Percentiles rank a stretch among this genome's conserved stretches.
These are phyloP conservation scores for Ophion ellenae DNA, from an alignment of 2,888 invertebrate genomes.

Conservation along the genomic window DNA sequence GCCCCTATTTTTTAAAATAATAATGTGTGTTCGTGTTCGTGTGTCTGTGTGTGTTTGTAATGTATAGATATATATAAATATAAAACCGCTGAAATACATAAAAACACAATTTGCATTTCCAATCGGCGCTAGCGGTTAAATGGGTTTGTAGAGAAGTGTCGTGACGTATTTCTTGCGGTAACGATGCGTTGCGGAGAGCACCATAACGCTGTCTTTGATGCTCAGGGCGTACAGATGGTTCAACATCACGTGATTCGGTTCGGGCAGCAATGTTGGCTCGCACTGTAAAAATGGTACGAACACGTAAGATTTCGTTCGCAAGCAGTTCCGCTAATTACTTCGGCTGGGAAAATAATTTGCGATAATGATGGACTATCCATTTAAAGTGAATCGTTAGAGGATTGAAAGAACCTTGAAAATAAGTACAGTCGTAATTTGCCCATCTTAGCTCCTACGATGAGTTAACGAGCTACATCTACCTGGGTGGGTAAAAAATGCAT, in stretches of 20 bases:
- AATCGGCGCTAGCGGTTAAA: slow-evolving; percentile 85
- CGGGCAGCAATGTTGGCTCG: slow-evolving; percentile 99
- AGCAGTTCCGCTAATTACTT: no score
- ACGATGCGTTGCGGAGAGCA: slow-evolving; percentile 98
- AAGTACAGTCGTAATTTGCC: no score
- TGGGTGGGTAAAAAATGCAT: no score
- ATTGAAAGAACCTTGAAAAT: no score
- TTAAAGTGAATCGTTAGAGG: no score
- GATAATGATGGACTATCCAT: no score
- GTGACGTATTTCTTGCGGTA: slow-evolving; percentile 99
- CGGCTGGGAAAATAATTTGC: no score
- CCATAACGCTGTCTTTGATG: slow-evolving; percentile 99
- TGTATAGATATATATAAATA: slow-evolving; percentile 44
- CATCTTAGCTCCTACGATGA: no score
- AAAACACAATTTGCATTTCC: slow-evolving; percentile 21
- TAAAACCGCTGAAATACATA: slow-evolving; percentile 52
- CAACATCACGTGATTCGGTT: slow-evolving; percentile 99
- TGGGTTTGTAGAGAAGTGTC: slow-evolving; percentile 98
- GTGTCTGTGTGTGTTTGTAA: slow-evolving; percentile 24
- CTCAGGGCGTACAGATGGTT: slow-evolving; percentile 99
- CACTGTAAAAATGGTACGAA: slow-evolving; percentile 88
- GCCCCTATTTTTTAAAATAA: slow-evolving; percentile 42
- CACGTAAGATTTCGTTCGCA: not conserved
- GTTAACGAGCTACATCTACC: no score
- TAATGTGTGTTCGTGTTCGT: slow-evolving; percentile 59